Evolutionary conservation across 2,888 invertebrate genomes (phyloP).

Genomic region (Drosophila meridiana): DNA sequence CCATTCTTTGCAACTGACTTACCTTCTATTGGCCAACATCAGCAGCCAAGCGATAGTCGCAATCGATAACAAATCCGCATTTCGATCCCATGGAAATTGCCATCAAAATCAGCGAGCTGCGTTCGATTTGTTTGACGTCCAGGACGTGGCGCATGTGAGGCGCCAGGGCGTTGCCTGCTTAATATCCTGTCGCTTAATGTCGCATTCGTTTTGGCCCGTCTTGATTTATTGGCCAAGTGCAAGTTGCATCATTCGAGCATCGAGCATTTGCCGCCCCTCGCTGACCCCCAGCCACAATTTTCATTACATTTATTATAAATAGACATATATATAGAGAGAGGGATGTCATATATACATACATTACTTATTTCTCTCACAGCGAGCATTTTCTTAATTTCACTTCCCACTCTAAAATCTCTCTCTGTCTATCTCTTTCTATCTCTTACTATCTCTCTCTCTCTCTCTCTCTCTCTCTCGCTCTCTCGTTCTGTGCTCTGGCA

Average conservation of each 20-base stretch:
- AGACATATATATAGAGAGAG: neutral
- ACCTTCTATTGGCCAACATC: neutral
- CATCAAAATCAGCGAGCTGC: neutral
- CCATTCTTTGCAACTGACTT: neutral
- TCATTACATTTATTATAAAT: conserved; percentile 58
- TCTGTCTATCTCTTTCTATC: neutral
- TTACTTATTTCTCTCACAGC: conserved; percentile 23
- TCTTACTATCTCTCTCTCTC: neutral
- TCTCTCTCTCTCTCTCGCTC: neutral
- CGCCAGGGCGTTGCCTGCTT: conserved; percentile 35
- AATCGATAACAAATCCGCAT: conserved; percentile 7
- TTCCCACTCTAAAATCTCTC: neutral
- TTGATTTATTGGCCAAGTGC: conserved; percentile 64
- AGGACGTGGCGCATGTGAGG: neutral
- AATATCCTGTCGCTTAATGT: conserved; percentile 64
- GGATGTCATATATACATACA: conserved; percentile 8
- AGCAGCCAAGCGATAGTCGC: neutral
- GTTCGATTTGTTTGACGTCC: conserved; percentile 1
- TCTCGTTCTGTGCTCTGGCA: conserved; percentile 1
- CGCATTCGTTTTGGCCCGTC: conserved; percentile 43
- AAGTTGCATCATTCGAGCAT: conserved; percentile 22
- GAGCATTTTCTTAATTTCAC: conserved; percentile 62
- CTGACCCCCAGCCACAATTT: conserved; percentile 22
- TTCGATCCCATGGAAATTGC: conserved; percentile 3
- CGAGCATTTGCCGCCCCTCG: neutral